Evolutionary conservation across 2,888 invertebrate species (phyloP), one percentile per base, ranked within the genome.

Genomic region (Catocala nupta): DNA sequence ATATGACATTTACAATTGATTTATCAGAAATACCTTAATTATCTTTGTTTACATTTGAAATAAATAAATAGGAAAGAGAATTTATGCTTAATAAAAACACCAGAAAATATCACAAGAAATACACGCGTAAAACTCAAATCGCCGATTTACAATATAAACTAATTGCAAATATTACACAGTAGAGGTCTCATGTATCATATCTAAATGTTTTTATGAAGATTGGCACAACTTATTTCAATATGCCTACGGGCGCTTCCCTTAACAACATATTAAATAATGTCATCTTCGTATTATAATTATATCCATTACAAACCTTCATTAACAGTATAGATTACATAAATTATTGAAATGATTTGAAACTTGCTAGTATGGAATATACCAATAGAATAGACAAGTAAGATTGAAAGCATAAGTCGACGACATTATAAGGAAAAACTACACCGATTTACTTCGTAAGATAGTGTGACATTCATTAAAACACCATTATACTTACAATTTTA

Each of bases 401-500:
- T 55, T 71, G 42, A 71, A 60, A 60, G 59, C 61, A 59, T 55
- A 59, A 49, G 33, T 71, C 61, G 73, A 62, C 70, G 73, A 75
- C 73, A 64, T 49, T 70, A n/a, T 57, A 16, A 0, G 12, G 43
- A 16, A 53, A 74, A 59, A 71, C 49, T 63, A 43, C 67, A 63
- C 39, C 49, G 58, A 65, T 59, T 57, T 63, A 62, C 57, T 59
- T 58, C 45, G 62, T 47, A 16, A 5, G 12, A n/a, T 11, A 43
- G 7, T 12, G 45, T 12, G 45, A 7, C 12, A 12, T 12, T 8
- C 12, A 45, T 6, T 12, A 12, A n/a, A 63, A 76, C 49, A n/a
- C 12, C n/a, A 54, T 49, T 54, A 42, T 77, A 86, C 86, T 85
- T 78, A 86, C 82, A 69, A 65, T 80, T 56, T 67, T 64, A 63